These are phyloP conservation scores for Callosobruchus maculatus DNA, from an alignment of 2,888 invertebrate genomes.

Conservation along the genomic window DNA sequence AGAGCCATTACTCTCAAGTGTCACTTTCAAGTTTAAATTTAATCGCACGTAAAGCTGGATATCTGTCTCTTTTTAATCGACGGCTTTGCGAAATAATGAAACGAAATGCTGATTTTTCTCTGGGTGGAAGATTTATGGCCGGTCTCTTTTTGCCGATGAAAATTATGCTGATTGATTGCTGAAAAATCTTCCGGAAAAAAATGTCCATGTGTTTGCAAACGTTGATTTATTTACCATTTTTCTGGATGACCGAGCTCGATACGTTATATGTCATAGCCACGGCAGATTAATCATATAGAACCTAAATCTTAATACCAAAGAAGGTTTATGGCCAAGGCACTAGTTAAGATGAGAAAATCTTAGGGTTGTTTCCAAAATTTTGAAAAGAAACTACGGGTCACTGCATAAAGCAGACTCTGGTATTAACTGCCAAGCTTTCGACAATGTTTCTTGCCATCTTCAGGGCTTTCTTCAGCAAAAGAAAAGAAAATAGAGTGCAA, in stretches of 20 bases:
- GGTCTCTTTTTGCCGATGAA: not conserved
- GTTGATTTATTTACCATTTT: not conserved
- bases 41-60: not conserved
- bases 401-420: too few species aligned
- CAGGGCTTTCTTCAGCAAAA: too few species aligned
- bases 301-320: too few species aligned
- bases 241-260: not conserved
- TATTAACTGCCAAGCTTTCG: too few species aligned
- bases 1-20: not conserved
- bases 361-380: too few species aligned
- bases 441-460: too few species aligned
- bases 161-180: not conserved
- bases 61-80: not conserved
- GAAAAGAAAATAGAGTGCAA: too few species aligned
- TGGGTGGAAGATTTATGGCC: not conserved
- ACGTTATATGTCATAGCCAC: not conserved
- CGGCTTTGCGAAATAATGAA: not conserved
- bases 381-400: too few species aligned
- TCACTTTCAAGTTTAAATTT: not conserved
- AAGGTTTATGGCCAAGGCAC: too few species aligned
- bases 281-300: too few species aligned
- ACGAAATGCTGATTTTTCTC: not conserved
- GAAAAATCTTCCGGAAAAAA: not conserved
- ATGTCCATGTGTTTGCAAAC: not conserved
- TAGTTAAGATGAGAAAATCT: too few species aligned